Evolutionary conservation across 2,113 vertebrate genomes (phyloP).

Genomic region (Erpornis zantholeuca): DNA sequence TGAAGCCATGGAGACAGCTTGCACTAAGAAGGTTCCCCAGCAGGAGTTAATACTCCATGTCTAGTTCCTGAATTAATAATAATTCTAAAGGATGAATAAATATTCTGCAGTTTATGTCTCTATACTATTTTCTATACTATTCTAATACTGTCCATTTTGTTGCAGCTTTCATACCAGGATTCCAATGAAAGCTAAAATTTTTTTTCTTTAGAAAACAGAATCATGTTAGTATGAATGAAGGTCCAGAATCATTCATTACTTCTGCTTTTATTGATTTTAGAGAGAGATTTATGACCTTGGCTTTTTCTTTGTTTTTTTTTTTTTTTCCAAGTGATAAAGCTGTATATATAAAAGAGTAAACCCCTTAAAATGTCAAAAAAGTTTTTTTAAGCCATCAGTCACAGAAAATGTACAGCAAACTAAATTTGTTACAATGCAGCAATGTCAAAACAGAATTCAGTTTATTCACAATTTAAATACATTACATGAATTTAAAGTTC

Average conservation of each 20-base stretch:
- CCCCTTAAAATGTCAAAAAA: not conserved
- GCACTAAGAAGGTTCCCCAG: not conserved
- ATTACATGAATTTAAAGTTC: not conserved
- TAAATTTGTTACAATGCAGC: not conserved
- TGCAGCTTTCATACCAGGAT: not conserved
- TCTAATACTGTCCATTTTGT: not conserved
- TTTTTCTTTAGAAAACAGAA: not conserved
- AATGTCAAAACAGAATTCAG: not conserved
- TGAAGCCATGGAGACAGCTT: not conserved
- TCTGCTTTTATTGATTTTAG: conserved; percentile 38
- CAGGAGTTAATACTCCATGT: not conserved
- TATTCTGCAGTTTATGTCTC: not conserved
- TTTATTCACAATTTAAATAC: not conserved
- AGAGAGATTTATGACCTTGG: not conserved
- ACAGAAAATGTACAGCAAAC: not conserved
- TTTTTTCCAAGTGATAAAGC: not conserved
- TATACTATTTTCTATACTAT: not conserved
- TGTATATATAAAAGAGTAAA: not conserved
- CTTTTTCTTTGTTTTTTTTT: not conserved
- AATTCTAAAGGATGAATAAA: not conserved
- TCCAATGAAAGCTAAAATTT: not conserved
- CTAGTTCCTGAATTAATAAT: not conserved
- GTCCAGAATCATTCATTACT: not conserved
- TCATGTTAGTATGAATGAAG: not conserved
- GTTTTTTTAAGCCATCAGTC: conserved; percentile 2